Base-by-base conservation (phyloP, 2,888 invertebrate genomes). In the Drosophila silvestris region DNA sequence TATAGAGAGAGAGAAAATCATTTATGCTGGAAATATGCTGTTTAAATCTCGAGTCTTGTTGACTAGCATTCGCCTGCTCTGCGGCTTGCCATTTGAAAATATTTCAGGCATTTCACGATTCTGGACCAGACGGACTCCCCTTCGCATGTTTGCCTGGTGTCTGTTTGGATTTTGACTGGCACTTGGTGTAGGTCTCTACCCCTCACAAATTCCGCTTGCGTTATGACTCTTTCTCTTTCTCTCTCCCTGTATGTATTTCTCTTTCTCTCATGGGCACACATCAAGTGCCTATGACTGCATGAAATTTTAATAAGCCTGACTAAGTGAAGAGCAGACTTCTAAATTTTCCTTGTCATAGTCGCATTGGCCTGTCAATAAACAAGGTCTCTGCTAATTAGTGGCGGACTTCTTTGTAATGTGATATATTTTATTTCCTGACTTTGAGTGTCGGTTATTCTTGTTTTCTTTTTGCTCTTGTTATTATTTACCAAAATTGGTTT, bases 241-340 rank as follows among this genome's bases (percentile, higher is more conserved):
- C 6, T 30, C 22, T 5, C 10, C 2, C 5, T 12, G 10, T 26
- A 16, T 28, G 7, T 50, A 9, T 5, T 6, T 33, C 33, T 44
- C 28, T 19, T 30, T 39, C 61, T 62, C 6, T 53, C 33, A 32
- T n/a, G 70, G 22, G 26, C 47, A 62, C 71, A 56, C 69, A 65
- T 85, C 74, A 74, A 83, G 82, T 73, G 80, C 77, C 88, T 83
- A 83, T 73, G 75, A 81, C 69, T 74, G 80, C 76, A 83, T 90
- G 74, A 83, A 88, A 83, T 90, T 89, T 86, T 83, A 86, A 85
- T 85, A 89, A 80, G 80, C 82, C 68, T 47, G 51, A 51, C 70
- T 77, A 76, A 79, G 76, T 72, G 64, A 80, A 84, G 77, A 89
- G 75, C 86, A 70, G 83, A 73, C 71, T 80, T 71, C 66, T 70